Conservation (phyloP, 2,888 invertebrate genomes). For the Tenthredo distinguenda region DNA sequence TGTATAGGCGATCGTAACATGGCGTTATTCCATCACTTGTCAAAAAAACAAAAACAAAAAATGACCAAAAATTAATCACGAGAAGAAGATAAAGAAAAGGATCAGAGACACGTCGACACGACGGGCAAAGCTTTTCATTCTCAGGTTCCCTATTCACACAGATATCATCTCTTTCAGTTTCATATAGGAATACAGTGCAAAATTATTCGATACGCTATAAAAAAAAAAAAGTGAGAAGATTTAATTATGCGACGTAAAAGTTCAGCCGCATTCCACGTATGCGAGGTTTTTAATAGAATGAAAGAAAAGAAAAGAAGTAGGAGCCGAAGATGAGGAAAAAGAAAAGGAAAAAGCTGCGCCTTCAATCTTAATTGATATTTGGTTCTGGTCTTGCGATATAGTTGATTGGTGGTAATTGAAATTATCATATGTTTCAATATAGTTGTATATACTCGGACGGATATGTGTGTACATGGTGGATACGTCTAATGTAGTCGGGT, state of each 20-base stretch:
- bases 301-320: neutral
- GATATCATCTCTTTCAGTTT: too few relatives aligned
- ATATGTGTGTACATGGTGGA: neutral
- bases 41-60: neutral
- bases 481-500: neutral
- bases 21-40: neutral
- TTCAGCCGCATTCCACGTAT: constrained; percentile 2
- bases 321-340: neutral
- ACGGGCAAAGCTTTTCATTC: too few relatives aligned
- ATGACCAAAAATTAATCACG: too few relatives aligned
- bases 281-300: neutral
- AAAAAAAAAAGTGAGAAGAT: neutral
- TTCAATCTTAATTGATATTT: constrained; percentile 27
- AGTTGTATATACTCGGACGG: neutral
- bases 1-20: neutral
- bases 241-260: neutral
- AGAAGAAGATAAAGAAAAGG: neutral
- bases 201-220: too few relatives aligned
- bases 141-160: too few relatives aligned
- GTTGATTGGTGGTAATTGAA: constrained; percentile 35
- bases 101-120: too few relatives aligned
- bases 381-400: constrained; percentile 8
- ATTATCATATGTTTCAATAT: constrained; percentile 21
- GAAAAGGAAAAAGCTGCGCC: neutral
- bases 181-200: too few relatives aligned